Evolutionary conservation across 2,888 invertebrate genomes (phyloP).

Genomic region (Taphrorychus bicolor): DNA sequence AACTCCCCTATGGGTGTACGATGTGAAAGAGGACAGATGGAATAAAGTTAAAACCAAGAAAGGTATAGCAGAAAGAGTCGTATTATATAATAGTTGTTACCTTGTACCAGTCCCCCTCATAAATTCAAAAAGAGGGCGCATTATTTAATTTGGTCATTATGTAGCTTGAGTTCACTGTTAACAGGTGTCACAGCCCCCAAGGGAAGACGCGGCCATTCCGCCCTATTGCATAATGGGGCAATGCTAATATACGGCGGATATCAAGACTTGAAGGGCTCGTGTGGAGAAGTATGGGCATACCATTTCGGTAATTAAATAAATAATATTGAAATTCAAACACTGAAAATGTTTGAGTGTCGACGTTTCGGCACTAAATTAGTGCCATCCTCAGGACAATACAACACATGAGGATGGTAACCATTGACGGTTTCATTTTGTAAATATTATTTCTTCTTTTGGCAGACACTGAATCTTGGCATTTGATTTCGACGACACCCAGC

Average conservation of each 20-base stretch:
- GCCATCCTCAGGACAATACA: background rate
- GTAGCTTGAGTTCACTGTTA: too few relatives aligned
- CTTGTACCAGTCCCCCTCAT: too few relatives aligned
- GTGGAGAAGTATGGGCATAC: slow-evolving; percentile 86
- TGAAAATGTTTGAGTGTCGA: background rate
- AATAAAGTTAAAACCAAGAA: slow-evolving; percentile 66
- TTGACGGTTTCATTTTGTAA: background rate
- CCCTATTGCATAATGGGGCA: slow-evolving; percentile 77
- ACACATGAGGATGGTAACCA: too few relatives aligned
- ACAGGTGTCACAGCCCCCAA: slow-evolving; percentile 67
- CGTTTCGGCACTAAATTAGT: background rate
- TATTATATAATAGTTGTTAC: too few relatives aligned
- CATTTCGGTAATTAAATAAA: slow-evolving; percentile 73
- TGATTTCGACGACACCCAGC: slow-evolving; percentile 59
- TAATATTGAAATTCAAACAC: too few relatives aligned
- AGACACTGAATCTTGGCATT: slow-evolving; percentile 86
- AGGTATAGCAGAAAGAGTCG: slow-evolving; percentile 53
- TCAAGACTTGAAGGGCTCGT: slow-evolving; percentile 83
- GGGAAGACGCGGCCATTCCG: slow-evolving; percentile 83
- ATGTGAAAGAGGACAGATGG: slow-evolving; percentile 70
- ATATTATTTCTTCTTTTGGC: too few relatives aligned
- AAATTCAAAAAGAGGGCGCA: too few relatives aligned
- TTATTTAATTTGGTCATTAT: too few relatives aligned
- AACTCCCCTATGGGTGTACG: slow-evolving; percentile 86
- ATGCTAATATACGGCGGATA: slow-evolving; percentile 90